Conservation (phyloP, 2,888 invertebrate species). For the Thymelicus sylvestris region DNA sequence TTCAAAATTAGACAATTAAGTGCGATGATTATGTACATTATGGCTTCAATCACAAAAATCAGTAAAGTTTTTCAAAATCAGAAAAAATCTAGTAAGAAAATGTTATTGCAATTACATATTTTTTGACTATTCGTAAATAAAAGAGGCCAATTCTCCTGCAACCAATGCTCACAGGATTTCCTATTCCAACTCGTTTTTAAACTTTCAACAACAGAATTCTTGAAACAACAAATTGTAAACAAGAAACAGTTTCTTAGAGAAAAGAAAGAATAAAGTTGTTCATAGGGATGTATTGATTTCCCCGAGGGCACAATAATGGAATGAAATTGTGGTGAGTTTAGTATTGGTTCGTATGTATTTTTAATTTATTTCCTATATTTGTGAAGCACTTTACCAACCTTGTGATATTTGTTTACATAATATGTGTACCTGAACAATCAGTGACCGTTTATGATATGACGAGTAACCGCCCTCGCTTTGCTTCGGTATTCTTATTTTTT, state of each 20-base stretch:
- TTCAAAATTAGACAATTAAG: too few species aligned
- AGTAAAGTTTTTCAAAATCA: neutral
- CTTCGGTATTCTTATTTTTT: too few species aligned
- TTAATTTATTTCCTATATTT: slow-evolving; percentile 52
- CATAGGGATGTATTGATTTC: slow-evolving; percentile 36
- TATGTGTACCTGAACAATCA: neutral
- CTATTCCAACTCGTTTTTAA: slow-evolving; percentile 10
- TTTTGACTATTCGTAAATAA: neutral
- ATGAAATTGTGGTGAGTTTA: slow-evolving; percentile 37
- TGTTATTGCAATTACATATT: neutral
- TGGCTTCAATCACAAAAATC: neutral
- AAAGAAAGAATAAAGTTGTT: slow-evolving; percentile 16
- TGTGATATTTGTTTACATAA: too few species aligned
- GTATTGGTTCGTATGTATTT: slow-evolving; percentile 45
- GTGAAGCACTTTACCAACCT: neutral
- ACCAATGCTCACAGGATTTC: neutral
- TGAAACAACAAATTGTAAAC: slow-evolving; percentile 17
- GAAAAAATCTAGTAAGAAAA: neutral
- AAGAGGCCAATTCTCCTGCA: neutral
- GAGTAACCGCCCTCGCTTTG: too few species aligned
- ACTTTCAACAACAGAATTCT: slow-evolving; percentile 19
- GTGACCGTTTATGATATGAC: too few species aligned
- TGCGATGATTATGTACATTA: too few species aligned
- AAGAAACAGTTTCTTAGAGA: slow-evolving; percentile 20
- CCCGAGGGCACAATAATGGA: slow-evolving; percentile 36